phyloP scores from a whole-genome alignment of 2,113 vertebrate species.

The Catharus minimus region DNA sequence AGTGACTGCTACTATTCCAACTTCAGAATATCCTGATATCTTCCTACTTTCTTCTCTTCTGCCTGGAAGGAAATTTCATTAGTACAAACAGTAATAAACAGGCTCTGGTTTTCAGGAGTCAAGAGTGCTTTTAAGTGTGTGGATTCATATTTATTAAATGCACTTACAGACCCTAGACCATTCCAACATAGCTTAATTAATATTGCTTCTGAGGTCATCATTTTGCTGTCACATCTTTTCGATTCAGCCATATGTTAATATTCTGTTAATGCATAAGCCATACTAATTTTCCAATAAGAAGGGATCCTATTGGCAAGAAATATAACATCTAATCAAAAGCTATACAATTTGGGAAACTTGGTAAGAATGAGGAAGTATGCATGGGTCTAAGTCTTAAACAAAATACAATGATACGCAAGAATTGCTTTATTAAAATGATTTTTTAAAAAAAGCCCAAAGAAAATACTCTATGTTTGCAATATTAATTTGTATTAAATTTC shows the following conservation, averaged over 20 bases:
- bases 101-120: not conserved
- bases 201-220: not conserved
- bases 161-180: not conserved
- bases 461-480: not conserved
- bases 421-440: not conserved
- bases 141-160: conserved; percentile 16
- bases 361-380: not conserved
- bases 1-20: not conserved
- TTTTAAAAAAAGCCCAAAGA: not conserved
- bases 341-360: not conserved
- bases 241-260: not conserved
- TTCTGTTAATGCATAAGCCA: not conserved
- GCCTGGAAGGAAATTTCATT: not conserved
- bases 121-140: not conserved
- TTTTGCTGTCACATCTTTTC: not conserved
- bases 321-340: not conserved
- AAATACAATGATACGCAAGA: not conserved
- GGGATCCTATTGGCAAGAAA: not conserved
- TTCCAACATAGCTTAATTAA: not conserved
- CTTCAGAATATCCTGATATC: not conserved
- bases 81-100: not conserved
- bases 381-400: not conserved
- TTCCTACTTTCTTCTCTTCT: not conserved
- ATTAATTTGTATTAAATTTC: not conserved
- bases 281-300: not conserved